Evolutionary conservation across 1,140 invertebrate species (phyloP).

Genomic region (Papilio machaon): DNA sequence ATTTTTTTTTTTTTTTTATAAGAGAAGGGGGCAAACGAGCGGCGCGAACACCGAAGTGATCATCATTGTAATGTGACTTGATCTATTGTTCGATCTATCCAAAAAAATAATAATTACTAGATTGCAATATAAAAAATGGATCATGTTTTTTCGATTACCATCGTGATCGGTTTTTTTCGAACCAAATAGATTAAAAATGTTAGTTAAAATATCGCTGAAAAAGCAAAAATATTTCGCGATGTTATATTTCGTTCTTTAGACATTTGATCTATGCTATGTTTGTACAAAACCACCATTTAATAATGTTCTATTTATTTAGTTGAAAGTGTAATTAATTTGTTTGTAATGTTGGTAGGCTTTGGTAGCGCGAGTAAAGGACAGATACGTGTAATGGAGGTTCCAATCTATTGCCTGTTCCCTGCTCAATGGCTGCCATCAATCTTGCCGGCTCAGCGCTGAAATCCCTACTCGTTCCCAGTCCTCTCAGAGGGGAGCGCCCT

Average conservation of each 20-base stretch:
- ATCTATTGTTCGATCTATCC: too few relatives aligned
- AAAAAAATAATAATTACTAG: too few relatives aligned
- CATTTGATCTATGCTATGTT: neutral
- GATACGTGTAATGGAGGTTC: slow-evolving; percentile 27
- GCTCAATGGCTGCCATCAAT: slow-evolving; percentile 34
- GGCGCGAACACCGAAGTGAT: too few relatives aligned
- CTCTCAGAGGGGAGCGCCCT: neutral
- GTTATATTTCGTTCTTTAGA: neutral
- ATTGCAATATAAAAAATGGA: too few relatives aligned
- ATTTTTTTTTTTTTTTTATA: too few relatives aligned
- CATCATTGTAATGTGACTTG: too few relatives aligned
- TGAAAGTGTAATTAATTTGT: neutral
- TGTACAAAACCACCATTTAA: neutral
- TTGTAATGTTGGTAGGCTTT: neutral
- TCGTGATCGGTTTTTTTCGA: too few relatives aligned
- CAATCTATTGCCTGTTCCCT: slow-evolving; percentile 26
- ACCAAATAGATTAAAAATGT: too few relatives aligned
- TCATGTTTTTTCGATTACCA: neutral
- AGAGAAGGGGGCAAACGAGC: too few relatives aligned
- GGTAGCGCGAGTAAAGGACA: neutral
- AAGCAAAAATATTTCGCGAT: neutral
- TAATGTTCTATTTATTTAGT: neutral
- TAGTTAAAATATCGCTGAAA: neutral
- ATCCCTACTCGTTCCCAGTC: neutral
- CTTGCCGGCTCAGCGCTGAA: slow-evolving; percentile 30